Evolutionary conservation across 2,888 invertebrate genomes (phyloP).

Genomic region (Dynastes maya): DNA sequence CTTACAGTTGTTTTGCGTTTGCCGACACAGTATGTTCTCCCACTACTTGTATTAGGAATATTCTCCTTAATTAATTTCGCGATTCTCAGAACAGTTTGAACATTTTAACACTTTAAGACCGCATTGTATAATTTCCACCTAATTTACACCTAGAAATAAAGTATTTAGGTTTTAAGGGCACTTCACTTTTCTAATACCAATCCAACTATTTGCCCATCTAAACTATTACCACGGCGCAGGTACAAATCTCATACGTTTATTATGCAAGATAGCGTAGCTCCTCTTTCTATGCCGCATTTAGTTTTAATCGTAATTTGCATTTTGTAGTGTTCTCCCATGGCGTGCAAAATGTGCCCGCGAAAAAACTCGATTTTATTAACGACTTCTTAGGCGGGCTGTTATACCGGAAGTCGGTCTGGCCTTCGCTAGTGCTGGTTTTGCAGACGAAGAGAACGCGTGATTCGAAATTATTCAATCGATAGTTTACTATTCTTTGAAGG

Average conservation of each 20-base stretch:
- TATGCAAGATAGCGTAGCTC: background rate
- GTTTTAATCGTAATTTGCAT: conserved; percentile 26
- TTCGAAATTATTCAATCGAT: conserved; percentile 25
- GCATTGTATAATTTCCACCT: no score
- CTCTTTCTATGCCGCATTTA: background rate
- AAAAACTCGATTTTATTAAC: conserved; percentile 26
- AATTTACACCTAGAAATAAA: no score
- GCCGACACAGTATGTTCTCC: no score
- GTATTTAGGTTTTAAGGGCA: no score
- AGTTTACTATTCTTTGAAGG: no score
- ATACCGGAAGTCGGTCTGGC: conserved; percentile 40
- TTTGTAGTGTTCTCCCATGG: conserved; percentile 24
- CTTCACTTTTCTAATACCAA: no score
- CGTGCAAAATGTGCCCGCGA: conserved; percentile 5
- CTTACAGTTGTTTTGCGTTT: no score
- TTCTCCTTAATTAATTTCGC: no score
- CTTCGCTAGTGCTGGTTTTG: background rate
- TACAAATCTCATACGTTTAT: background rate
- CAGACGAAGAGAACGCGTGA: background rate
- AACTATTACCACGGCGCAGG: background rate
- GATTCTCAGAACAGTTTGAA: no score
- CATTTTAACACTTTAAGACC: no score
- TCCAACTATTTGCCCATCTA: no score
- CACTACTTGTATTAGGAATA: no score
- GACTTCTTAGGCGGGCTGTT: conserved; percentile 6